phyloP scores from a whole-genome alignment of 1,140 invertebrate genomes.

The Druon quercuslanigerum region DNA sequence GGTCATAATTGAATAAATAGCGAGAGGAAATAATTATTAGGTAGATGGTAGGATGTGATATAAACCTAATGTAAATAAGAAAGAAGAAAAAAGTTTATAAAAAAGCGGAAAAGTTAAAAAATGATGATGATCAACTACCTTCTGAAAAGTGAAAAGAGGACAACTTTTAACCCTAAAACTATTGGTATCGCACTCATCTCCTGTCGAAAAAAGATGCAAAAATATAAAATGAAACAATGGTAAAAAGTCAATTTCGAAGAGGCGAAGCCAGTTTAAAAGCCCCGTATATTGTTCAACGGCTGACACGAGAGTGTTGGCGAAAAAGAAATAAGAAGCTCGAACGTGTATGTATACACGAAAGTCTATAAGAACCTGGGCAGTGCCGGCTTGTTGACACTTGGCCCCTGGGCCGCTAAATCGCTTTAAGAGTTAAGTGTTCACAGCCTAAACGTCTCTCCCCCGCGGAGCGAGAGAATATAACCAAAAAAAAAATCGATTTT shows the following conservation, averaged over 20 bases:
- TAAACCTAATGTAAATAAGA: too few relatives aligned
- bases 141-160: not conserved
- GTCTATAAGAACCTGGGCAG: slow-evolving; percentile 51
- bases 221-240: not conserved
- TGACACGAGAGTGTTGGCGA: slow-evolving; percentile 33
- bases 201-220: slow-evolving; percentile 7
- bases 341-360: slow-evolving; percentile 36
- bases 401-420: slow-evolving; percentile 63
- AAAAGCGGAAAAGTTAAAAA: too few relatives aligned
- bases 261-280: slow-evolving; percentile 9
- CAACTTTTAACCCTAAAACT: not conserved
- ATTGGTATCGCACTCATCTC: not conserved
- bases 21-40: too few relatives aligned
- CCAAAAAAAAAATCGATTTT: slow-evolving; percentile 36
- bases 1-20: too few relatives aligned
- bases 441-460: slow-evolving; percentile 62
- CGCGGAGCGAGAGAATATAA: slow-evolving; percentile 52
- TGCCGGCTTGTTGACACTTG: slow-evolving; percentile 64
- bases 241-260: slow-evolving; percentile 26
- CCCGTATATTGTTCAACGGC: slow-evolving; percentile 14
- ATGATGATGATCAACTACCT: not conserved
- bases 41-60: too few relatives aligned
- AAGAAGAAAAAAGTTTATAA: too few relatives aligned
- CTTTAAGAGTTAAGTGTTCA: slow-evolving; percentile 59
- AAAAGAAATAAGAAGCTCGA: slow-evolving; percentile 39